phyloP scores from a whole-genome alignment of 2,113 vertebrate species.

The Paratilapia polleni region DNA sequence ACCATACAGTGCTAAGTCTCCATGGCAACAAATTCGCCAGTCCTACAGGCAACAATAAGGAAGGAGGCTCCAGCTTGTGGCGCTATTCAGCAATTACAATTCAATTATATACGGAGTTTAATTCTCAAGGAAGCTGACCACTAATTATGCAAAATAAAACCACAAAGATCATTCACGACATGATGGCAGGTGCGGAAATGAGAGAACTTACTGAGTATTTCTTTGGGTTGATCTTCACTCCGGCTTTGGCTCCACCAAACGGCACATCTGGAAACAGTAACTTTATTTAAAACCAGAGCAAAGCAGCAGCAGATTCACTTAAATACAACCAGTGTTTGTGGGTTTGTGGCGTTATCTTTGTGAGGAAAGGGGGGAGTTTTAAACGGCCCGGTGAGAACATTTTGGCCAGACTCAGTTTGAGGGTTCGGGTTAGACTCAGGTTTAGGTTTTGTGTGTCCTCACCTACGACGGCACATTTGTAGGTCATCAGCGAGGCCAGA shows the following conservation, averaged over 20 bases:
- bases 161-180: background rate
- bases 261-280: constrained; percentile 89
- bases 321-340: background rate
- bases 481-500: constrained; percentile 96
- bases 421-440: background rate
- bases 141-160: background rate
- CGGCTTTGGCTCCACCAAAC: constrained; percentile 98
- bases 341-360: no score
- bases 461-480: constrained; percentile 98
- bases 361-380: background rate
- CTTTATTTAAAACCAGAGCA: background rate
- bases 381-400: no score
- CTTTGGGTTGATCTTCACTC: constrained; percentile 98
- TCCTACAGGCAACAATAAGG: background rate
- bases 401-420: no score
- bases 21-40: background rate
- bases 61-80: background rate
- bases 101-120: background rate
- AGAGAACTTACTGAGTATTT: constrained; percentile 89
- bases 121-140: accelerated
- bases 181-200: background rate
- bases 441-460: constrained; percentile 64
- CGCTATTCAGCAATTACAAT: background rate
- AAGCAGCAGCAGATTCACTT: background rate
- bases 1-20: background rate